Evolutionary conservation across 1,140 invertebrate genomes (phyloP), one percentile per base, ranked within the genome.

Genomic region (Penaeus vannamei): DNA sequence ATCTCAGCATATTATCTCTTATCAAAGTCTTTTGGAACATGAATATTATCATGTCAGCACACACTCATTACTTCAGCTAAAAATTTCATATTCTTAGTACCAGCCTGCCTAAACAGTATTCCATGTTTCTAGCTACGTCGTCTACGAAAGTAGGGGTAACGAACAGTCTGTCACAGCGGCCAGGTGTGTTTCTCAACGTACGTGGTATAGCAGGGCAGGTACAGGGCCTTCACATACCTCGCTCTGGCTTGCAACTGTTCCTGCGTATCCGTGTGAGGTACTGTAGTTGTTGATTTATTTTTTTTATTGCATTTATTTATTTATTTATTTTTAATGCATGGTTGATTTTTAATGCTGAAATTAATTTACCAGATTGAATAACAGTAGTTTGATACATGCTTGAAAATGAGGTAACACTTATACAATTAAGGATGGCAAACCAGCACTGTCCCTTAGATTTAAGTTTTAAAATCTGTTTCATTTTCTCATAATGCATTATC

Each of bases 161-260:
- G 66, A 80, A 23, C 76, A 81, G 60, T 53, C 32, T 59, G 20
- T 77, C 60, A 46, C 86, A 88, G 66, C 80, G 86, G 60, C 59
- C 79, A 59, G 81, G 81, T 61, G 61, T 81, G 23, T 91, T 93
- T 93, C 92, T 91, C 92, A 46, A 90, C 92, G 36, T 92, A 91
- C 84, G 79, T 10, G 89, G 89, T 17, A 85, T 90, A 19, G 84
- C 85, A 32, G 81, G 83, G 64, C 46, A 66, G 22, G 84, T 90
- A 14, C 89, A 90, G 80, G 84, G 89, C 8, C 89, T 90, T 61
- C 89, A 90, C 66, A 83, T 90, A 22, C 84, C 85, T 46, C 84
- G 85, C 42, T 86, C 89, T 36, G 89, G 89, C 64, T 85, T 85
- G 26, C 89, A 90, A 42, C 89, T 90, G 10, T 90, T 90, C 64